Evolutionary conservation across 2,888 invertebrate genomes (phyloP), one percentile per base, ranked within the genome.

Genomic region (Chrysotoxum bicinctum): DNA sequence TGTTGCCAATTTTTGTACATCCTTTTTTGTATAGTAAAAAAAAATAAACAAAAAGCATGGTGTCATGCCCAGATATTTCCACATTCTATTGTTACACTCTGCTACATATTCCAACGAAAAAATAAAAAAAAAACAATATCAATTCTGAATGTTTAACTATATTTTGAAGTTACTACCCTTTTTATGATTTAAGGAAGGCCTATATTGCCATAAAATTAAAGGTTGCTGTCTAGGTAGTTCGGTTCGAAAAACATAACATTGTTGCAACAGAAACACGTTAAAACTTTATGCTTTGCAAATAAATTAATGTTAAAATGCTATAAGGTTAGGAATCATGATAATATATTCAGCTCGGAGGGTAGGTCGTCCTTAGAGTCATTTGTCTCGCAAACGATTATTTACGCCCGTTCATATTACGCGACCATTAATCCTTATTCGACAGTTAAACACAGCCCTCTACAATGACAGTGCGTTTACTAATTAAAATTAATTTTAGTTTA

Each of bases 401-500:
- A 80, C 58, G 37, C 75, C 58, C 43, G 50, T 50, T n/a, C n/a
- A 50, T 35, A 26, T 35, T 64, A 56, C 35, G 35, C 45, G 14
- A 54, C 21, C 60, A 32, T 43, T 84, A 75, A 80, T 84, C 70
- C 80, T 80, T 80, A 84, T 80, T 80, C 40, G 50, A 70, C 58
- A 75, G 70, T 72, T 70, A 26, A 54, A 52, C 52, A 52, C 64
- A 40, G 32, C 62, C 64, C 23, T 64, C 32, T 1, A 9, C 12
- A 84, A 75, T 69, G 84, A 80, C 80, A 75, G 56, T 56, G 60
- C 75, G 76, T 45, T 64, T 45, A 62, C 84, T 84, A 75, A 84
- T 84, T 84, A 84, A 84, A 84, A 74, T 72, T 79, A 75, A 75
- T 84, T 84, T 80, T 52, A 23, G 66, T 84, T 75, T 80, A 75